Evolutionary conservation across 2,797 vertebrate species (phyloP).

Genomic region (Labroides dimidiatus): DNA sequence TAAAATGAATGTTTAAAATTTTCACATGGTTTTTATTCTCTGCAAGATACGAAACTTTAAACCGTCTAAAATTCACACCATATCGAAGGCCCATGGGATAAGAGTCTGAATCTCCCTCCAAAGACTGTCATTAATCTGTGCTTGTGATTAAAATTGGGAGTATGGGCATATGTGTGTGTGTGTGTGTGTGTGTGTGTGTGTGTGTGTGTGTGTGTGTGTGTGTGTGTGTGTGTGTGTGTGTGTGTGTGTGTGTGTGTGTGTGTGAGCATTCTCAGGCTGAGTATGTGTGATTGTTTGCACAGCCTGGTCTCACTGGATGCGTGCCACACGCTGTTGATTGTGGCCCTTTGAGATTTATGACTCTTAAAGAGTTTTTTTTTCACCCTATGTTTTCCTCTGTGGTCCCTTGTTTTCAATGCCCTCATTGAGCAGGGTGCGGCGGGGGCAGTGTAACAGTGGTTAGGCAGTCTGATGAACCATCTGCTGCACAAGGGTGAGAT

Average conservation of each 20-base stretch:
- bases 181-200: constrained; percentile 10
- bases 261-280: constrained; percentile 9
- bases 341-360: constrained; percentile 50
- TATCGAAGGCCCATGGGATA: constrained; percentile 46
- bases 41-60: constrained; percentile 43
- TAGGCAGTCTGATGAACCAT: constrained; percentile 27
- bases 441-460: constrained; percentile 6
- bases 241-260: constrained; percentile 22
- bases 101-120: constrained; percentile 32
- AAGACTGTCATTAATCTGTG: constrained; percentile 57
- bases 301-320: constrained; percentile 41
- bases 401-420: constrained; percentile 7
- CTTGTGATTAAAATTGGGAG: constrained; percentile 58
- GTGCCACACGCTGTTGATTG: constrained; percentile 52
- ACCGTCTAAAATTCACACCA: constrained; percentile 56
- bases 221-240: constrained; percentile 1
- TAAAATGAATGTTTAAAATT: constrained; percentile 65
- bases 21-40: constrained; percentile 74
- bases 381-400: constrained; percentile 17
- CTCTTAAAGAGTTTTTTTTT: constrained; percentile 5
- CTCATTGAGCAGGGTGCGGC: constrained; percentile 11
- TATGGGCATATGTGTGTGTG: constrained; percentile 16
- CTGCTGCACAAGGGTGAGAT: constrained; percentile 33
- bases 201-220: constrained; percentile 25
- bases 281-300: constrained; percentile 37